phyloP scores from a whole-genome alignment of 2,113 vertebrate species.

The Terrapene triunguis region DNA sequence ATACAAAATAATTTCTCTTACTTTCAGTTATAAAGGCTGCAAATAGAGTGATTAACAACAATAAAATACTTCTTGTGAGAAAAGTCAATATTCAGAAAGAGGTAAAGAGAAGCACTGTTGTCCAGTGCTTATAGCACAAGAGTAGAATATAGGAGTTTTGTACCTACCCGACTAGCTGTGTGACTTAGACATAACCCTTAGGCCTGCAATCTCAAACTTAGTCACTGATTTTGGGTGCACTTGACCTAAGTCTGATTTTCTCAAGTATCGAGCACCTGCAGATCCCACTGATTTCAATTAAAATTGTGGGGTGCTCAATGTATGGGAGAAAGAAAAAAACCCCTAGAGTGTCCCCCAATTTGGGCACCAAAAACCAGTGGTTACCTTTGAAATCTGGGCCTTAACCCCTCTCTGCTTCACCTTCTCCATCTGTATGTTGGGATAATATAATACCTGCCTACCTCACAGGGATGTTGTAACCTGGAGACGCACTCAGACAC shows the following conservation, averaged over 20 bases:
- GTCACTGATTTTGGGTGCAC: neutral
- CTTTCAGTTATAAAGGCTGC: neutral
- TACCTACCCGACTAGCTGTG: neutral
- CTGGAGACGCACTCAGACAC: fast-evolving
- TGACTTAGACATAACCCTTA: neutral
- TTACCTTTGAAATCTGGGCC: neutral
- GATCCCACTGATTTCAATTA: neutral
- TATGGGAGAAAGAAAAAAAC: neutral
- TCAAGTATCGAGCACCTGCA: neutral
- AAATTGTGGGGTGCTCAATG: neutral
- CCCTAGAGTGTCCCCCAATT: neutral
- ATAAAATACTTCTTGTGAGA: constrained; percentile 4
- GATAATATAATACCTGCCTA: neutral
- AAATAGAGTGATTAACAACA: constrained; percentile 10
- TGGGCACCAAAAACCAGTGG: neutral
- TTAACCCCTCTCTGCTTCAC: neutral
- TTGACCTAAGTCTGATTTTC: neutral
- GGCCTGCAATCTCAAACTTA: neutral
- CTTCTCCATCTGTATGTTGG: neutral
- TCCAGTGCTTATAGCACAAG: neutral
- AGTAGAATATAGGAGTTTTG: neutral
- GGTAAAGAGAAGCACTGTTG: neutral
- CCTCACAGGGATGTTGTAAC: neutral
- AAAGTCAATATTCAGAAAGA: neutral
- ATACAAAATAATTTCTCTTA: constrained; percentile 3